Evolutionary conservation across 2,797 vertebrate species (phyloP).

Genomic region (Rhyacichthys aspro): DNA sequence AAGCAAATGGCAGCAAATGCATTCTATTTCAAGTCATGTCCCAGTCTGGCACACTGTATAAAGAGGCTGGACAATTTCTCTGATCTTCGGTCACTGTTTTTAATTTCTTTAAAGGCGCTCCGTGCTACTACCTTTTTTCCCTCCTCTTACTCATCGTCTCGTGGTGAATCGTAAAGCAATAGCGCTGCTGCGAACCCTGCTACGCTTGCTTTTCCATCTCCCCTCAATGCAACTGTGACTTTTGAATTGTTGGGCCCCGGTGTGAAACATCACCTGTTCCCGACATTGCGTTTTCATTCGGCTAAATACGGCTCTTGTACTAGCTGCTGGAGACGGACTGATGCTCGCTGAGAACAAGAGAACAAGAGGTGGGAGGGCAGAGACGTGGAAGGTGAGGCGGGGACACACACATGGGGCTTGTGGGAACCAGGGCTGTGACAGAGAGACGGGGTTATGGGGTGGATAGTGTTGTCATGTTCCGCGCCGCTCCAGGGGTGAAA

Average conservation of each 20-base stretch:
- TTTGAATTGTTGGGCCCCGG: slow-evolving; percentile 38
- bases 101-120: no score
- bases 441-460: slow-evolving; percentile 41
- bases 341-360: slow-evolving; percentile 5
- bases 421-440: slow-evolving; percentile 32
- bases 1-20: no score
- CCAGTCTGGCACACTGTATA: no score
- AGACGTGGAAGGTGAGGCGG: slow-evolving; percentile 30
- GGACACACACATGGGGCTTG: slow-evolving; percentile 29
- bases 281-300: slow-evolving; percentile 35
- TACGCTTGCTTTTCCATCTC: slow-evolving; percentile 42
- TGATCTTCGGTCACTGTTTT: no score
- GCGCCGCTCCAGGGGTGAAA: slow-evolving; percentile 31
- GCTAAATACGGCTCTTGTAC: slow-evolving; percentile 44
- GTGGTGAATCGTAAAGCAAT: slow-evolving; percentile 46
- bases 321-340: slow-evolving; percentile 30
- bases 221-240: slow-evolving; percentile 46
- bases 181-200: slow-evolving; percentile 49
- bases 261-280: slow-evolving; percentile 36
- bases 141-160: slow-evolving; percentile 25
- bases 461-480: slow-evolving; percentile 55
- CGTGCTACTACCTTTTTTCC: slow-evolving; percentile 18
- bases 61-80: no score
- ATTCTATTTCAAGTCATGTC: no score
- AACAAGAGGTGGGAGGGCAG: slow-evolving; percentile 30